Evolutionary conservation across 2,888 invertebrate species (phyloP), one percentile per base, ranked within the genome.

Genomic region (Arrhopalites spinosus): DNA sequence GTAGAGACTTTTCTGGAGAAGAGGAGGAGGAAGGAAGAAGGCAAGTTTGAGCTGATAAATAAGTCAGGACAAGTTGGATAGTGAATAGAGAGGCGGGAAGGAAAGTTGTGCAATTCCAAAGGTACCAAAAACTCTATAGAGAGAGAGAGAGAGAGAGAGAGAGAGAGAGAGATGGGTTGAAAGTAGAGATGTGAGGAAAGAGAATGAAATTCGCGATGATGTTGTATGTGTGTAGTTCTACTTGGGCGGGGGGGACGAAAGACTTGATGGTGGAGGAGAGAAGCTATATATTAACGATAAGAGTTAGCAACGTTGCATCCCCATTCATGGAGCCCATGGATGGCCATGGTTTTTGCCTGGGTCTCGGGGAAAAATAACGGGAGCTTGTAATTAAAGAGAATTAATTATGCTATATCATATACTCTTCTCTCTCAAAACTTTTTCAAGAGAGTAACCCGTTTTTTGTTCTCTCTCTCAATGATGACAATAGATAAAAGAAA

Each of bases 361-460:
- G 25, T 59, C 29, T 59, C 70, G 20, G 20, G 73, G 73, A 78
- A 76, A n/a, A 78, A 78, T 74, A 77, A 74, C 76, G 77, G 11
- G 77, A 76, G 76, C 72, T 73, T 79, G 77, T 79, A 82, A 82
- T 82, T 82, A 82, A 82, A 81, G 81, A 80, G 80, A 80, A 80
- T 81, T 82, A 82, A 82, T 82, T 82, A 80, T 80, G 78, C 82
- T 79, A 78, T 79, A 78, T 80, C 81, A 80, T 80, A 80, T 78
- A 78, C 77, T 81, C 78, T 78, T 27, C 59, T 77, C 74, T 74
- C 73, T 71, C 61, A 69, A 74, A 59, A 74, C 59, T 68, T 74
- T 70, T 74, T 74, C 68, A 74, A 74, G 67, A n/a, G n/a, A 74
- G 68, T 67, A 36, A 11, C 74, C 68, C 74, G 74, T 74, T 74